Conservation (phyloP, 2,888 invertebrate species). For the Linnaemya vulpina region DNA sequence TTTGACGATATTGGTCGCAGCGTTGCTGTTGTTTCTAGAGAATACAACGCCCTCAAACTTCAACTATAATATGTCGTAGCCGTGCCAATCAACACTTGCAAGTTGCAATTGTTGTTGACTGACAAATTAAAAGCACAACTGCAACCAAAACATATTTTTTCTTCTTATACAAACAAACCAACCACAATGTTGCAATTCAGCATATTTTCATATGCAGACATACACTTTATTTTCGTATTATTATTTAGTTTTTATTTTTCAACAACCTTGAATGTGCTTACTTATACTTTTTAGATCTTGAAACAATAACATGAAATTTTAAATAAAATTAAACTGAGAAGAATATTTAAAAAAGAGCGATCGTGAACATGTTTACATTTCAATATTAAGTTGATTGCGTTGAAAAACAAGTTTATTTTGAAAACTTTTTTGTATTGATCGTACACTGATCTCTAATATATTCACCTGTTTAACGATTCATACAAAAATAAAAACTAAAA, state of each 20-base stretch:
- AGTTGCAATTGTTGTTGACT: conserved; percentile 41
- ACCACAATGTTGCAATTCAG: conserved; percentile 71
- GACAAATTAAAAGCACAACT: conserved; percentile 35
- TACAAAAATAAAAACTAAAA: neutral
- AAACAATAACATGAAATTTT: conserved; percentile 59
- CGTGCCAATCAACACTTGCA: conserved; percentile 52
- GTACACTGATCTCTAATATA: conserved; percentile 33
- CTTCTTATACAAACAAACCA: conserved; percentile 47
- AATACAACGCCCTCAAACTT: conserved; percentile 68
- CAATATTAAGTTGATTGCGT: conserved; percentile 55
- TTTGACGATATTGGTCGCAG: conserved; percentile 14
- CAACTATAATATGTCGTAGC: conserved; percentile 20
- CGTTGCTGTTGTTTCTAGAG: conserved; percentile 28
- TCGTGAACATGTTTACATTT: conserved; percentile 43
- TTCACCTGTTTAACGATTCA: conserved; percentile 61
- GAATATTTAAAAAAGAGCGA: conserved; percentile 37
- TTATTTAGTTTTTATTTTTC: conserved; percentile 43
- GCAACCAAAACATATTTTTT: conserved; percentile 23
- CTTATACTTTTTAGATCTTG: conserved; percentile 43
- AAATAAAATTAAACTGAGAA: conserved; percentile 16
- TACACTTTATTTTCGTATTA: conserved; percentile 9
- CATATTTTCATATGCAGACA: conserved; percentile 28
- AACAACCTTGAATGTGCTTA: conserved; percentile 63
- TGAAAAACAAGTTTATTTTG: conserved; percentile 66
- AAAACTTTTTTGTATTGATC: conserved; percentile 35